phyloP scores from a whole-genome alignment of 2,888 invertebrate genomes.

The Ectobius pallidus region DNA sequence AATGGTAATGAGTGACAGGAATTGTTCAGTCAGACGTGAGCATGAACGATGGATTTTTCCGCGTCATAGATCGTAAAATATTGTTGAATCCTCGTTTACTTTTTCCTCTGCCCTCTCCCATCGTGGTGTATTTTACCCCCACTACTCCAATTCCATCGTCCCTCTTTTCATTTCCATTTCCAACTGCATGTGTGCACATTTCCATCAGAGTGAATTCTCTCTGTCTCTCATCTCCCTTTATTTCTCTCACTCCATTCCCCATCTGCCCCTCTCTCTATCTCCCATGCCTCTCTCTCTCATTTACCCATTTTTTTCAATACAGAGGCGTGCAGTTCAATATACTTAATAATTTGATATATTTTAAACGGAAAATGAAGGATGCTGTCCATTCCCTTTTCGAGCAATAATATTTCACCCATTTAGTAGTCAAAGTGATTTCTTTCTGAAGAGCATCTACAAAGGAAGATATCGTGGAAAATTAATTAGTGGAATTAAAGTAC shows the following conservation, averaged over 20 bases:
- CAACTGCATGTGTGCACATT: constrained; percentile 10
- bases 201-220: not conserved
- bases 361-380: too few species aligned
- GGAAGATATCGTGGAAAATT: too few species aligned
- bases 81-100: constrained; percentile 28
- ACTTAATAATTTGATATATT: too few species aligned
- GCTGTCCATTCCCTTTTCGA: too few species aligned
- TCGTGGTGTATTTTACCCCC: too few species aligned
- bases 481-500: too few species aligned
- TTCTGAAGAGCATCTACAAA: too few species aligned
- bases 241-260: not conserved
- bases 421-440: too few species aligned
- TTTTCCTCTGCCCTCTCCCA: not conserved
- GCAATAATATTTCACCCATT: too few species aligned
- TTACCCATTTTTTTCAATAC: too few species aligned
- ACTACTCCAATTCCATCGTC: not conserved
- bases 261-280: not conserved
- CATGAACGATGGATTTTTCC: constrained; percentile 34
- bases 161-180: constrained; percentile 18
- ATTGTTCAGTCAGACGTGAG: constrained; percentile 25
- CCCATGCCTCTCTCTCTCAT: too few species aligned
- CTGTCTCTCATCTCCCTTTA: not conserved
- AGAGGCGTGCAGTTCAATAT: constrained; percentile 7
- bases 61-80: constrained; percentile 35
- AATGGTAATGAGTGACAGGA: constrained; percentile 31